Conservation (phyloP, 1,140 invertebrate genomes). For the Euwallacea similis region DNA sequence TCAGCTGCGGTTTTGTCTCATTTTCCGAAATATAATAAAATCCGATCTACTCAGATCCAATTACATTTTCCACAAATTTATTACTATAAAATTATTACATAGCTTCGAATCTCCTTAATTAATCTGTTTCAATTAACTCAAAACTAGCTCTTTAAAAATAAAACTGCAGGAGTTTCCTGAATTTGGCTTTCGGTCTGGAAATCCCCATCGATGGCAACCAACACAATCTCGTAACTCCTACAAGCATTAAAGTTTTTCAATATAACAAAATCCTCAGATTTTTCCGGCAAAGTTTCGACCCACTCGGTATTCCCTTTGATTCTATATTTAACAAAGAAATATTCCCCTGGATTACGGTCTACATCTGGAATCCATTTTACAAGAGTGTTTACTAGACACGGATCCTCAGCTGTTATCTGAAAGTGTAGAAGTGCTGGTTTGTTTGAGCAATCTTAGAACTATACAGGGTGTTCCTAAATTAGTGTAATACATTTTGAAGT, state of each 20-base stretch:
- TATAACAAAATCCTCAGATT: slow-evolving; percentile 63
- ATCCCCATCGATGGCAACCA: slow-evolving; percentile 91
- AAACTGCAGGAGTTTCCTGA: slow-evolving; percentile 40
- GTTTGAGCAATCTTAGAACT: no score
- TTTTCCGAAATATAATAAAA: no score
- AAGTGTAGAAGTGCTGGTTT: not conserved
- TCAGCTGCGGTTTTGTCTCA: no score
- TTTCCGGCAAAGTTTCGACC: slow-evolving; percentile 64
- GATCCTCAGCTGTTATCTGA: slow-evolving; percentile 20
- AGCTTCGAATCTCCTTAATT: not conserved
- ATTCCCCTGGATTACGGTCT: slow-evolving; percentile 75
- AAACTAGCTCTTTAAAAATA: slow-evolving; percentile 27
- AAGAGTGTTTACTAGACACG: slow-evolving; percentile 71
- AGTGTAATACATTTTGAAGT: no score
- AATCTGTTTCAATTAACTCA: no score
- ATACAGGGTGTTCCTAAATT: no score
- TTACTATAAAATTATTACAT: not conserved
- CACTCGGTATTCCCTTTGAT: slow-evolving; percentile 68
- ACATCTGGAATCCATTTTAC: slow-evolving; percentile 81
- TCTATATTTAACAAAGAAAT: slow-evolving; percentile 88
- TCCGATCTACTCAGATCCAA: no score
- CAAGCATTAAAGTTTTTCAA: slow-evolving; percentile 80
- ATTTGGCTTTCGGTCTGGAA: slow-evolving; percentile 71
- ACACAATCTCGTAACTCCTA: slow-evolving; percentile 82
- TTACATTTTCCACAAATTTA: not conserved